phyloP scores from a whole-genome alignment of 2,113 vertebrate genomes.

The Stomatorhinus ivindoensis region DNA sequence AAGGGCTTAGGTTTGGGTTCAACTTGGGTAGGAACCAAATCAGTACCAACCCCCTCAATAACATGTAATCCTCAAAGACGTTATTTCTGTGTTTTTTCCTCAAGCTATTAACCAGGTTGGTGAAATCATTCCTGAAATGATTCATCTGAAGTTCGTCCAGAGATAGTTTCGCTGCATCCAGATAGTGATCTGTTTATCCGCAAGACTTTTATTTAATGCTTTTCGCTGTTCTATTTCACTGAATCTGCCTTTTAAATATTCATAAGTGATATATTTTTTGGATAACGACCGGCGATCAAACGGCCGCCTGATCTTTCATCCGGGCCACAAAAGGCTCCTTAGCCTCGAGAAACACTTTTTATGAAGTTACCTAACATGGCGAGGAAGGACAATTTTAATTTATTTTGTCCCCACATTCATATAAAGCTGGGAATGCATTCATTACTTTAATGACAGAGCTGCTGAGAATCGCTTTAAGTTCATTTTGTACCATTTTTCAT shows the following conservation, averaged over 20 bases:
- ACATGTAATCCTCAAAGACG: not conserved
- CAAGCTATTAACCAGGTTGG: not conserved
- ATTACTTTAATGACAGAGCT: conserved; percentile 24
- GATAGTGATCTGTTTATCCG: not conserved
- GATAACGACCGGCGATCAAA: conserved; percentile 6
- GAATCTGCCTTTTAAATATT: conserved; percentile 14
- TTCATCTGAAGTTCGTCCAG: not conserved
- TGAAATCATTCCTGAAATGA: not conserved
- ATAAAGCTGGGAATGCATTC: conserved; percentile 21
- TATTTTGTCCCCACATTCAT: conserved; percentile 12
- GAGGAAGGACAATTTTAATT: not conserved
- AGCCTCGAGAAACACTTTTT: conserved; percentile 11
- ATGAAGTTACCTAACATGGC: conserved; percentile 19
- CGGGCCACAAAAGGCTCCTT: conserved; percentile 14
- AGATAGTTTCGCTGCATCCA: not conserved
- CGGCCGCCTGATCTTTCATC: not conserved
- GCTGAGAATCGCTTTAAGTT: conserved; percentile 23
- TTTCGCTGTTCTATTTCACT: not conserved
- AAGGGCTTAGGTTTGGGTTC: not conserved
- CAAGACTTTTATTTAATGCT: not conserved
- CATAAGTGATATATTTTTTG: conserved; percentile 1
- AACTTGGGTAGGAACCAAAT: not conserved
- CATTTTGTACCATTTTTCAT: not conserved
- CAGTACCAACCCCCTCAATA: not conserved
- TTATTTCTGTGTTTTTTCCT: not conserved